These are phyloP conservation scores for Heliocidaris tuberculata DNA, from an alignment of 35 echinoderm and acorn worm species.

Conservation along the genomic window DNA sequence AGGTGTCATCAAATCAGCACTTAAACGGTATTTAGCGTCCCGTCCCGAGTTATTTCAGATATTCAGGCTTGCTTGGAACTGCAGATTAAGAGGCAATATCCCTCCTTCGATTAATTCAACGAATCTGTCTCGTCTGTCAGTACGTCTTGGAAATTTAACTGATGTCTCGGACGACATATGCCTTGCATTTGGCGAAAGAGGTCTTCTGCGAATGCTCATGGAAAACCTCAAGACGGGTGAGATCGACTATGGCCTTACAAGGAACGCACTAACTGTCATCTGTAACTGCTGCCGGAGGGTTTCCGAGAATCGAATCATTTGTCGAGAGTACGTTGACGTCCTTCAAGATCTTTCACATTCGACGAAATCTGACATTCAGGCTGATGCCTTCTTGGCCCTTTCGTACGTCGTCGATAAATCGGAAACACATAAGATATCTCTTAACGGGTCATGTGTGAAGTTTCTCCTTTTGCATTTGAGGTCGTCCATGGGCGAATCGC, in stretches of 20 bases:
- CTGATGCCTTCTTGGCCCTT: conserved; percentile 53
- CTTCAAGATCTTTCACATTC: conserved; percentile 26
- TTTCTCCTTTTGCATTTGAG: conserved; percentile 56
- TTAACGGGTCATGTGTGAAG: conserved; percentile 37
- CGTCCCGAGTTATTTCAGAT: not conserved
- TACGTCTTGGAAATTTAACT: not conserved
- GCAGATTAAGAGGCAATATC: not conserved
- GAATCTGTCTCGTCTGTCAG: not conserved
- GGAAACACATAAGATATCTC: conserved; percentile 51
- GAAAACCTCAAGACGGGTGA: not conserved
- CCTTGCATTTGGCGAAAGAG: not conserved
- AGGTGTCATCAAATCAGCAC: not conserved
- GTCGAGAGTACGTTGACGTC: not conserved
- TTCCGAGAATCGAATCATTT: not conserved
- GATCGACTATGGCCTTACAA: not conserved
- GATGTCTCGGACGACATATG: not conserved
- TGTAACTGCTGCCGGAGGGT: conserved; percentile 20
- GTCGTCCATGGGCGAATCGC: conserved; percentile 51
- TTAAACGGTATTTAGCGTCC: not conserved
- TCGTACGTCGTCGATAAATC: conserved; percentile 64
- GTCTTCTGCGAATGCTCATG: not conserved
- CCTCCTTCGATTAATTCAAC: not conserved
- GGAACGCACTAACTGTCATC: not conserved
- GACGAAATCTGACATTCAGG: conserved; percentile 56
- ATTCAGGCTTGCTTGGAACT: not conserved